Percentiles rank a stretch among this genome's conserved stretches.
Conservation (phyloP, 2,888 invertebrate species). For the Encarsia formosa region DNA sequence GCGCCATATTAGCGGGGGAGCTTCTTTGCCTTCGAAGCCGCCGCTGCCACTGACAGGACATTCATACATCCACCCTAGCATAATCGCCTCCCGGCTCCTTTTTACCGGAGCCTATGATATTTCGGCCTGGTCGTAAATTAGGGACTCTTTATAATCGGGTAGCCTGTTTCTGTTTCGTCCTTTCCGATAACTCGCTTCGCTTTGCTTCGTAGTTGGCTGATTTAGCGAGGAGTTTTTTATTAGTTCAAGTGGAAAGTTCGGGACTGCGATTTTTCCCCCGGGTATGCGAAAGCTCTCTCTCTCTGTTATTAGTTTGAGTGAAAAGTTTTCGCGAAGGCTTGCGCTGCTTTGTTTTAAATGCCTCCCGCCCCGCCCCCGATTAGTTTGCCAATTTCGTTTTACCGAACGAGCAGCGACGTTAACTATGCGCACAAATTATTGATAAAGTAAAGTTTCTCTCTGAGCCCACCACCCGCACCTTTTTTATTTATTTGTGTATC, state of each 20-base stretch:
- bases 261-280: conserved; percentile 7
- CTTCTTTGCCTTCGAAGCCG: conserved; percentile 50
- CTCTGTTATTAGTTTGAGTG: conserved; percentile 19
- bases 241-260: conserved; percentile 16
- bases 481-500: too few relatives aligned
- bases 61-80: conserved; percentile 43
- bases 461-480: too few relatives aligned
- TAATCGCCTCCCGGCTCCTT: conserved; percentile 21
- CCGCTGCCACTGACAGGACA: conserved; percentile 49
- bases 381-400: conserved; percentile 7
- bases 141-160: background rate
- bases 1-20: conserved; percentile 42
- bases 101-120: too few relatives aligned
- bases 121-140: too few relatives aligned
- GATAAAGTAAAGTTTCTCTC: too few relatives aligned
- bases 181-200: conserved; percentile 19
- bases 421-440: too few relatives aligned
- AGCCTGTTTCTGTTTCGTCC: conserved; percentile 6
- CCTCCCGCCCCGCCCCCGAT: background rate
- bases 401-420: too few relatives aligned
- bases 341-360: conserved; percentile 8
- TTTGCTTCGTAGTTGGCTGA: too few relatives aligned
- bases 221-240: conserved; percentile 17
- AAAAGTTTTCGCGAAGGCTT: conserved; percentile 12
- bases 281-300: background rate